Percentiles rank a stretch among this genome's conserved stretches.
Evolutionary conservation across 2,888 invertebrate genomes (phyloP).

Genomic region (Mechanitis mazaeus): DNA sequence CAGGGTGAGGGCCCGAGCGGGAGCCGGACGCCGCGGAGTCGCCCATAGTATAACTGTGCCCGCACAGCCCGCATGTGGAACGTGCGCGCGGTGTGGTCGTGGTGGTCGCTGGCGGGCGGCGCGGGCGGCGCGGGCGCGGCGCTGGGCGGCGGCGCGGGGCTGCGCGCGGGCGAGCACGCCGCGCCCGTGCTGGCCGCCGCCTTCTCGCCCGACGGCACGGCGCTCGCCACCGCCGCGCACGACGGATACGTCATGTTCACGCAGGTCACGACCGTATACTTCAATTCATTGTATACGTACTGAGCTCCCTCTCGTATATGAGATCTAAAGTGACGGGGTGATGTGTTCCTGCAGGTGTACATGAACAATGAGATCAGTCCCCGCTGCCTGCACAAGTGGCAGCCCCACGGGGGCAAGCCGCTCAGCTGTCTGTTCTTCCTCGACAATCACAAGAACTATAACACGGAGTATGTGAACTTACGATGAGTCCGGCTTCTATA

Average conservation of each 20-base stretch:
- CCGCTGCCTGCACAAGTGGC: slow-evolving; percentile 94
- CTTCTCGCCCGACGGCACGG: slow-evolving; percentile 96
- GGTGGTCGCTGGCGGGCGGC: slow-evolving; percentile 23
- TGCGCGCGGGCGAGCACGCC: slow-evolving; percentile 43
- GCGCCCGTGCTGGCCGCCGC: slow-evolving; percentile 85
- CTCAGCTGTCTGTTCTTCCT: slow-evolving; percentile 94
- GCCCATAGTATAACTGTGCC: slow-evolving; percentile 1
- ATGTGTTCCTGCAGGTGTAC: slow-evolving; percentile 73
- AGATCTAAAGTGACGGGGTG: no score
- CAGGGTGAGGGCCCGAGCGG: slow-evolving; percentile 54
- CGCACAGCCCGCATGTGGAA: slow-evolving; percentile 58
- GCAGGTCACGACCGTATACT: slow-evolving; percentile 15
- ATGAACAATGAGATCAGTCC: slow-evolving; percentile 82
- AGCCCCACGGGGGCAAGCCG: slow-evolving; percentile 91
- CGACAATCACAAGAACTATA: slow-evolving; percentile 90
- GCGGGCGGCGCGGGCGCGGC: slow-evolving; percentile 31
- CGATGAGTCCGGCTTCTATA: background rate
- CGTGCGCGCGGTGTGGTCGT: slow-evolving; percentile 37
- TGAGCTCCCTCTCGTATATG: no score
- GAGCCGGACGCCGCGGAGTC: no score
- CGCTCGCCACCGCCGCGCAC: slow-evolving; percentile 91
- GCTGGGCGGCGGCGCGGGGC: slow-evolving; percentile 38
- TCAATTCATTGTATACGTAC: no score
- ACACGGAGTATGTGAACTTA: slow-evolving; percentile 80
- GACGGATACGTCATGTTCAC: slow-evolving; percentile 93